Conservation (phyloP, 2,888 invertebrate species). For the Crioceris asparagi region DNA sequence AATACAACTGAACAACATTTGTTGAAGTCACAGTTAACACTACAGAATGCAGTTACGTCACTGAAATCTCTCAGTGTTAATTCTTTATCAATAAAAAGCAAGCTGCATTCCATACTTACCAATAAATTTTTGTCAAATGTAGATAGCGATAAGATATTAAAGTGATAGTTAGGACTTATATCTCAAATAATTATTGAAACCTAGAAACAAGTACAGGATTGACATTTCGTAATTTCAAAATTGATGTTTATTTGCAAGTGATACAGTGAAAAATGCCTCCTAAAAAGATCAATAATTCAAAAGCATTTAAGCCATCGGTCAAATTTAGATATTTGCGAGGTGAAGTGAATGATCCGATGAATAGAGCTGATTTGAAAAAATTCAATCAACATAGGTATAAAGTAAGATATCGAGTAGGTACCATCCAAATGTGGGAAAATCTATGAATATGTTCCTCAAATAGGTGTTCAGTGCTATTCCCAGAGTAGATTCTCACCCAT, state of each 20-base stretch:
- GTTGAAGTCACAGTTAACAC: conserved; percentile 32
- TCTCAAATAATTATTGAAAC: conserved; percentile 1
- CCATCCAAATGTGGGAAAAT: neutral
- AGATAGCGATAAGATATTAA: conserved; percentile 12
- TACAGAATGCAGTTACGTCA: conserved; percentile 33
- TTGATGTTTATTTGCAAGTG: neutral
- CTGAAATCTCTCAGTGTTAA: conserved; percentile 30
- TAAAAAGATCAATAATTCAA: neutral
- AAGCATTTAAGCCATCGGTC: conserved; percentile 6
- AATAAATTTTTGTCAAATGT: conserved; percentile 33
- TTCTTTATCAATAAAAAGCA: conserved; percentile 30
- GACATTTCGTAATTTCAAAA: neutral
- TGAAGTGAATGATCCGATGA: neutral
- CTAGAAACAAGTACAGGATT: neutral
- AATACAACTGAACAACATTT: conserved; percentile 31
- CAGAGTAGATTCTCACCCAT: conserved; percentile 43
- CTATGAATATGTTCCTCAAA: conserved; percentile 7
- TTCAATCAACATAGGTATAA: conserved; percentile 4
- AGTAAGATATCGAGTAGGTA: neutral
- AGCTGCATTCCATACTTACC: conserved; percentile 30
- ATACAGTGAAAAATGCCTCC: neutral
- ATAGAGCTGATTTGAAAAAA: conserved; percentile 3
- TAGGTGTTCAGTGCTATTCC: conserved; percentile 27
- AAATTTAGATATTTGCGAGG: conserved; percentile 8
- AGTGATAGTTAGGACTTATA: neutral